Base-by-base conservation (phyloP, 2,113 vertebrate genomes). In the Larimichthys crocea region DNA sequence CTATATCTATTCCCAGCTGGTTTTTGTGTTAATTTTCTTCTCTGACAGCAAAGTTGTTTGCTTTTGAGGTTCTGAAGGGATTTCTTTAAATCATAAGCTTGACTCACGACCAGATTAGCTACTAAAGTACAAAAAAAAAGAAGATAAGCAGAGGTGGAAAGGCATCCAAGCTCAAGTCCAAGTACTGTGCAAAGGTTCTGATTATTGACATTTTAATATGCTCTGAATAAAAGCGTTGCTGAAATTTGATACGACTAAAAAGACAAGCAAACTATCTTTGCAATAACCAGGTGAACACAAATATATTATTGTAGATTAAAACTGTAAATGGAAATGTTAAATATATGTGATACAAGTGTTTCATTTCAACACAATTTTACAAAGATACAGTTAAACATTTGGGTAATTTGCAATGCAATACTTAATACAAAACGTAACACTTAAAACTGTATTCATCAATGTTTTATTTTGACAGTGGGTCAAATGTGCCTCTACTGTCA, bases 11-110 rank as follows among this genome's bases (percentile, higher is more conserved):
- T 82, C 64, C 85, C 59, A 67, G 35, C 40, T 70, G 81, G 49
- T 60, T 68, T 60, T 62, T 40, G 7, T 76, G 67, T 72, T 85
- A 14, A 83, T 87, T 78, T 83, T 65, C 63, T 57, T 86, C 53
- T 77, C 56, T 14, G 31, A 81, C 74, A 80, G 29, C 68, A 81
- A 87, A 85, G 84, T 68, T 86, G 78, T 86, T 82, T 86, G 53
- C 20, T 78, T 82, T 85, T 76, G 73, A 76, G 42, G 56, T 77
- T 77, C 52, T 44, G 20, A 11, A 6, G 77, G 40, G 74, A 62
- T 70, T 74, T 69, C 62, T 73, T 31, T 69, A 57, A 72, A 66
- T 79, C 65, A 14, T 77, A 70, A 87, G 68, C 62, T 74, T 79
- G 61, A 81, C 66, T 77, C 57, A 85, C 67, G 53, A 71, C 46